Percentiles rank a stretch among this genome's conserved stretches.
These are phyloP conservation scores for Bubo scandiacus DNA, from an alignment of 2,113 vertebrate genomes.

Conservation along the genomic window DNA sequence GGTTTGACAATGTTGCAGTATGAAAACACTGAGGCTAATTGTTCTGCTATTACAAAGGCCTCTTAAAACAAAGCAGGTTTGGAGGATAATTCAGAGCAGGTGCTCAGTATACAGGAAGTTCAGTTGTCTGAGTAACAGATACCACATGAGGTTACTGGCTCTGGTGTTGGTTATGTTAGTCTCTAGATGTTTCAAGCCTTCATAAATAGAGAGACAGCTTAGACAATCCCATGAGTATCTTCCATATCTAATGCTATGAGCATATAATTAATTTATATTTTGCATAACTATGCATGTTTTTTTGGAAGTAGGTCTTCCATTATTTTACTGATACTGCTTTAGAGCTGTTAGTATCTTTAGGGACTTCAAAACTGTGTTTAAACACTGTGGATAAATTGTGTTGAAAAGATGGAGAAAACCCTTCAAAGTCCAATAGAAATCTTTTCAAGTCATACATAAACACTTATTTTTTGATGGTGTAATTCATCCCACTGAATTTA, in stretches of 20 bases:
- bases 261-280: neutral
- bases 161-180: neutral
- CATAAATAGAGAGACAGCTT: neutral
- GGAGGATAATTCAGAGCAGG: neutral
- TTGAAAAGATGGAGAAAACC: neutral
- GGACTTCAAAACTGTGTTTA: neutral
- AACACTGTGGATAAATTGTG: neutral
- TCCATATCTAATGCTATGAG: neutral
- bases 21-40: constrained; percentile 37
- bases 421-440: neutral
- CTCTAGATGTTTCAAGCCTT: neutral
- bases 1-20: neutral
- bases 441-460: neutral
- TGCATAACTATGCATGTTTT: neutral
- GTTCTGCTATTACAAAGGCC: constrained; percentile 12
- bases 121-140: neutral
- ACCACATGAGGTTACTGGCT: neutral
- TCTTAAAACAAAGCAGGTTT: constrained; percentile 33
- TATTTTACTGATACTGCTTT: neutral
- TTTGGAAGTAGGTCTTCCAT: neutral
- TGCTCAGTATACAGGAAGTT: neutral
- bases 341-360: neutral
- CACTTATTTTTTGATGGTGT: neutral
- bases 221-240: neutral
- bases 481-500: neutral